These are phyloP conservation scores for Tursiops truncatus DNA, from an alignment of 2,113 vertebrate genomes.

Conservation along the genomic window DNA sequence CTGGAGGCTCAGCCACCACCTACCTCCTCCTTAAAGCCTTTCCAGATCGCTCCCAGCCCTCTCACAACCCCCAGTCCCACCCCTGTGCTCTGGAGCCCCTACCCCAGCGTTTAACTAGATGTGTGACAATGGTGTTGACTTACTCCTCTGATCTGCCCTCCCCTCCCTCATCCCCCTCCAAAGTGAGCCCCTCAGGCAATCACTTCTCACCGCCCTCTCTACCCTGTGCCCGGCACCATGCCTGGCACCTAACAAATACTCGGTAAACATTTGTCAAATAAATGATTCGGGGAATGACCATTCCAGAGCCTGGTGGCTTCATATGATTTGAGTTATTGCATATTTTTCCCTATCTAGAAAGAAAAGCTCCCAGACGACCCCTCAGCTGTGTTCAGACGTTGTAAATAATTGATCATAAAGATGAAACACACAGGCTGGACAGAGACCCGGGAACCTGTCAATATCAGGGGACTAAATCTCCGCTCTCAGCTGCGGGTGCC, in stretches of 20 bases:
- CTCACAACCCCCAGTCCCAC: rapidly evolving
- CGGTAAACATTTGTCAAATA: constrained; percentile 75
- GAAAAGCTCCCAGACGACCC: constrained; percentile 77
- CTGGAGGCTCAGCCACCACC: background rate
- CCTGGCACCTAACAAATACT: constrained; percentile 52
- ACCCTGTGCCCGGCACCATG: background rate
- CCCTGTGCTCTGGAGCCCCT: background rate
- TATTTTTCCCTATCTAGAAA: constrained; percentile 65
- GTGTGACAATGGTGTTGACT: background rate
- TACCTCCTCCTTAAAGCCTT: background rate
- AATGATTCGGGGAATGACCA: constrained; percentile 70
- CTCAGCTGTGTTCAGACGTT: constrained; percentile 78
- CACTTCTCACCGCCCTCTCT: background rate
- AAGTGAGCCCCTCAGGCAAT: background rate
- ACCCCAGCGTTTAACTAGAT: background rate
- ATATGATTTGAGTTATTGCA: constrained; percentile 67
- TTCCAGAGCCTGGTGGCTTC: constrained; percentile 58
- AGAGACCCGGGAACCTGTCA: constrained; percentile 78
- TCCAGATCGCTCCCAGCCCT: too few relatives aligned
- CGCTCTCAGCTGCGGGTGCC: constrained; percentile 61
- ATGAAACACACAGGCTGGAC: constrained; percentile 81
- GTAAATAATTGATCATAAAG: constrained; percentile 87
- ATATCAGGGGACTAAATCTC: constrained; percentile 82
- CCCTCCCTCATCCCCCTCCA: background rate
- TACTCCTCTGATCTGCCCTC: background rate